Base-by-base conservation (phyloP, 1,140 invertebrate genomes). In the Fopius arisanus region DNA sequence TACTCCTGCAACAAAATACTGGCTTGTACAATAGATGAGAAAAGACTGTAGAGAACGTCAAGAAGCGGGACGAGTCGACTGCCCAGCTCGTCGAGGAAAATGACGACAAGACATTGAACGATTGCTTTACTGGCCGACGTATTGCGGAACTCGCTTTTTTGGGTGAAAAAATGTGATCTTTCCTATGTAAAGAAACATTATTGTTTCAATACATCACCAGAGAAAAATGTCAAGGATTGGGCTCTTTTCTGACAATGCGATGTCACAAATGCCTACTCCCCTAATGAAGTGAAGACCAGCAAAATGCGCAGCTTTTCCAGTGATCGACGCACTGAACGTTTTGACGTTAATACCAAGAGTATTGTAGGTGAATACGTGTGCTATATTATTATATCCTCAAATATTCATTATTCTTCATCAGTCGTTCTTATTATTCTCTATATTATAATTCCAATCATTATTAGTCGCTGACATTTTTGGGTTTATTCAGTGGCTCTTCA, bases 101-200 rank as follows among this genome's bases (percentile, higher is more conserved):
- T 43, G 40, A 54, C 3, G 21, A 54, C n/a, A 54, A 21, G 21
- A 54, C 3, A 21, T 26, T 21, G 59, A 48, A 16, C 40, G n/a
- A 43, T 23, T 43, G 16, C 7, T 26, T 67, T 23, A 74, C 74
- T 23, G 73, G 77, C 12, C 73, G 76, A 37, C 73, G 75, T 6
- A 72, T 78, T 21, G 74, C 73, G 70, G 26, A 72, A 4, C 67
- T 72, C 37, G 16, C 68, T 33, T 19, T 67, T 2, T 29, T 77
- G 3, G 73, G 67, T 3, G 43, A 66, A 19, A 12, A 78, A 70
- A 76, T 78, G 77, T 69, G 70, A 73, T 78, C 75, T 33, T 19
- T 16, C 10, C 29, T 74, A 33, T 78, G 77, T 41, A 59, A 72
- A 33, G 69, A 77, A 63, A 40, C 67, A 43, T 41, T 78, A 48